These are phyloP conservation scores for Microcebus jonahi DNA, from an alignment of 2,113 vertebrate genomes.

Conservation along the genomic window DNA sequence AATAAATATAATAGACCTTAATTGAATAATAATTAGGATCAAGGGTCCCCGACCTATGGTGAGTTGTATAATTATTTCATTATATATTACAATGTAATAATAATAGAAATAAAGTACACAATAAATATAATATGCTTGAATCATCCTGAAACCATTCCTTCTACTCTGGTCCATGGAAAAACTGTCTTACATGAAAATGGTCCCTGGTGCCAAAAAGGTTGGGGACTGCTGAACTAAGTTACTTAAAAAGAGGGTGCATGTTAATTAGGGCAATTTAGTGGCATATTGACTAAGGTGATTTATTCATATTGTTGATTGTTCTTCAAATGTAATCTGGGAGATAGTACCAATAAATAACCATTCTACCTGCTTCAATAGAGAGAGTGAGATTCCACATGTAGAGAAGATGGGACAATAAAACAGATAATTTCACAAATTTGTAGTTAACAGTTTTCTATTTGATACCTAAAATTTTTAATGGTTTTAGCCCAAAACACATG, in stretches of 20 bases:
- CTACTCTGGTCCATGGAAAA: too few relatives aligned
- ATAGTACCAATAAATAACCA: neutral
- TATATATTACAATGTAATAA: too few relatives aligned
- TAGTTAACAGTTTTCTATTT: neutral
- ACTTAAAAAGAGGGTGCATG: neutral
- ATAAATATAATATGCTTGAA: too few relatives aligned
- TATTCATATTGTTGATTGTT: neutral
- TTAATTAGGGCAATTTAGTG: neutral
- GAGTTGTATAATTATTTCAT: too few relatives aligned
- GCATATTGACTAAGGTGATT: neutral
- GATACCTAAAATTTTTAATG: neutral
- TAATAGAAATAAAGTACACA: too few relatives aligned
- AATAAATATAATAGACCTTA: neutral
- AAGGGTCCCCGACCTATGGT: too few relatives aligned
- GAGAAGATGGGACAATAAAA: neutral
- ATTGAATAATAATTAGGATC: neutral
- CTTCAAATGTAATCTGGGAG: neutral
- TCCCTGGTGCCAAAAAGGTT: too few relatives aligned
- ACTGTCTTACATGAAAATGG: too few relatives aligned
- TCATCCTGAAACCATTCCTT: too few relatives aligned
- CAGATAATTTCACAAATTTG: neutral
- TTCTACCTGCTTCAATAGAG: neutral
- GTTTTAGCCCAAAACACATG: neutral
- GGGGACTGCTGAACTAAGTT: neutral
- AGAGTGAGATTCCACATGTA: neutral